Base-by-base conservation (phyloP, 2,113 vertebrate species). In the Nipponia nippon region DNA sequence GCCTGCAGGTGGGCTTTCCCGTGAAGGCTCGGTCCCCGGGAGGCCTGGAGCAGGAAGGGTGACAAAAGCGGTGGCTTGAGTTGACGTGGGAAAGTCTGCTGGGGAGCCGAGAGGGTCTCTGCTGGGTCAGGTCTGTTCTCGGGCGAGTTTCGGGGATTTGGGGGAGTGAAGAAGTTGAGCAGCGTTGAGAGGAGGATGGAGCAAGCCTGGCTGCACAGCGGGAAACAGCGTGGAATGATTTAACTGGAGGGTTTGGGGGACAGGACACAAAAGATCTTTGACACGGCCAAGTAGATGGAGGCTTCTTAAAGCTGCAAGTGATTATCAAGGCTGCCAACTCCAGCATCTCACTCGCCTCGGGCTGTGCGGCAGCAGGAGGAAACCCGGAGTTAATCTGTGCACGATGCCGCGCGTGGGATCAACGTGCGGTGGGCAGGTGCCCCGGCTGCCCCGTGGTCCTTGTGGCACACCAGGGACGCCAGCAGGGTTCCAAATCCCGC, bases 21-120 rank as follows among this genome's bases (percentile, higher is more conserved):
- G 1, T 0, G 1, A 29, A 66, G 70, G 38, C 47, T 89, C 1
- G 0, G 8, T 8, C 40, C 16, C 26, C 3, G 2, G n/a, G n/a
- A 30, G 6, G 66, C 36, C 58, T 10, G 30, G 52, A 38, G 30
- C 29, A 5, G 65, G 53, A 40, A 62, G 7, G 10, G 42, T 29
- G 21, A 27, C 12, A 29, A 46, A 38, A 61, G 13, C 44, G 16
- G 12, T 5, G 63, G 50, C 20, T 26, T 34, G 26, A 66, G 44
- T 16, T 58, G 83, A 29, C 0, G 0, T 1, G 10, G 56, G 47
- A 30, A 22, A 2, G 22, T 10, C 34, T n/a, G 4, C 14, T 9
- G 52, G 25, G 71, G 44, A 61, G 42, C 25, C 32, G 32, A 20
- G 42, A 55, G 46, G 16, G 12, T 13, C 25, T 61, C 9, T 34